These are phyloP conservation scores for Dasypolia templi DNA, from an alignment of 2,888 invertebrate genomes.

Conservation along the genomic window DNA sequence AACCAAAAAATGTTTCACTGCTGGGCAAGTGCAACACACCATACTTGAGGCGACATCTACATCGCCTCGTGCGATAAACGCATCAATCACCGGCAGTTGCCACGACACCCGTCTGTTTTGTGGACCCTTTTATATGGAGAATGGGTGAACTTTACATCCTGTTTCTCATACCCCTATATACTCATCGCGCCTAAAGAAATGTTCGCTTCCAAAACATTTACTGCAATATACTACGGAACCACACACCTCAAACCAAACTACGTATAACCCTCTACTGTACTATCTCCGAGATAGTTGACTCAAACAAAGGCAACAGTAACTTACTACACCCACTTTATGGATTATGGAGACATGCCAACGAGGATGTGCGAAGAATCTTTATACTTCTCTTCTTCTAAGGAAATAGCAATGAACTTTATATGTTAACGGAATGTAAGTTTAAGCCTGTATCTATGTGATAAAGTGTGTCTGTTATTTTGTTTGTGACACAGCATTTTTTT, in stretches of 20 bases:
- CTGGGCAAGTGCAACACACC: too few species aligned
- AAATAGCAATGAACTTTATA: conserved; percentile 44
- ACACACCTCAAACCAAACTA: background rate
- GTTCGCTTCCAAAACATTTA: too few species aligned
- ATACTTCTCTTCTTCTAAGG: conserved; percentile 13
- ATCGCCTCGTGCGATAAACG: too few species aligned
- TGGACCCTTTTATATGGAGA: too few species aligned
- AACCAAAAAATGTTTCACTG: too few species aligned
- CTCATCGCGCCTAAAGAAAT: too few species aligned
- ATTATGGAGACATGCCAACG: conserved; percentile 59
- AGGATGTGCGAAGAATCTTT: conserved; percentile 35
- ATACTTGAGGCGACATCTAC: too few species aligned
- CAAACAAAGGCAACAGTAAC: conserved; percentile 36
- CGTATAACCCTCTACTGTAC: background rate
- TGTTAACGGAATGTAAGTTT: conserved; percentile 15
- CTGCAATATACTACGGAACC: conserved; percentile 10
- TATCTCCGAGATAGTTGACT: conserved; percentile 24
- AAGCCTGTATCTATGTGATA: background rate
- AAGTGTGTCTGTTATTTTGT: conserved; percentile 10
- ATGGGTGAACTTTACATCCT: too few species aligned
- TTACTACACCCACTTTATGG: conserved; percentile 45
- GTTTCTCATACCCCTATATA: too few species aligned
- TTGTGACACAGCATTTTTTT: background rate
- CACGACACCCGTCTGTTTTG: too few species aligned
- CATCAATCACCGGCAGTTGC: too few species aligned